phyloP scores from a whole-genome alignment of 2,113 vertebrate species.

The Oryzias celebensis region DNA sequence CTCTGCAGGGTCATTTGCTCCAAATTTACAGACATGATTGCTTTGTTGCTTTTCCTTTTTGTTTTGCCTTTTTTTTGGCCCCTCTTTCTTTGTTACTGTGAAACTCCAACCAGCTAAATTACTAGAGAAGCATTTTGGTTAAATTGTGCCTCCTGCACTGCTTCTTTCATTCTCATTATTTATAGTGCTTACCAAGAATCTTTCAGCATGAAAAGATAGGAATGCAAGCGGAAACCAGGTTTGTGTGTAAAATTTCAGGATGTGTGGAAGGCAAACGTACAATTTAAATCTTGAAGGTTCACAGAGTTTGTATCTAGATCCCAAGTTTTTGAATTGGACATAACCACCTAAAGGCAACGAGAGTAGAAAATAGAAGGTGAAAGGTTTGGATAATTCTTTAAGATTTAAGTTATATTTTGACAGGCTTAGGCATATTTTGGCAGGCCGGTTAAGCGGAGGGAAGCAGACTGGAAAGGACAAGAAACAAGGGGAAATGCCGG shows the following conservation, averaged over 20 bases:
- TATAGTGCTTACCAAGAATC: neutral
- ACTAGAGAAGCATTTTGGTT: neutral
- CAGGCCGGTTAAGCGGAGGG: slow-evolving; percentile 1
- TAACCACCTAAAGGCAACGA: neutral
- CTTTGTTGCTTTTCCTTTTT: neutral
- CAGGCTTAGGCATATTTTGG: slow-evolving; percentile 14
- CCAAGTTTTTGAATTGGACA: neutral
- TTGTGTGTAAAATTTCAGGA: neutral
- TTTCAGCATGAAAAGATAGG: neutral
- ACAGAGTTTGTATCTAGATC: neutral
- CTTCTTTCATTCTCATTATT: neutral
- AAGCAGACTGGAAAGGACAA: slow-evolving; percentile 37
- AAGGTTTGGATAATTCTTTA: slow-evolving; percentile 15
- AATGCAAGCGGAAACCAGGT: neutral
- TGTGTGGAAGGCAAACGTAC: too few species aligned
- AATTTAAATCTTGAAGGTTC: too few species aligned
- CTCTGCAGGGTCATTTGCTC: neutral
- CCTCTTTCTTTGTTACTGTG: neutral
- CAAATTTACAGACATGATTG: neutral
- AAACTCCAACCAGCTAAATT: too few species aligned
- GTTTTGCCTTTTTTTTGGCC: neutral
- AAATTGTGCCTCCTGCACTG: neutral
- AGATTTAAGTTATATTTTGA: slow-evolving; percentile 26
- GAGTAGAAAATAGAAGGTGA: slow-evolving; percentile 1
- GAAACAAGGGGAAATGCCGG: slow-evolving; percentile 33